phyloP scores from a whole-genome alignment of 2,113 vertebrate genomes.

The human region DNA sequence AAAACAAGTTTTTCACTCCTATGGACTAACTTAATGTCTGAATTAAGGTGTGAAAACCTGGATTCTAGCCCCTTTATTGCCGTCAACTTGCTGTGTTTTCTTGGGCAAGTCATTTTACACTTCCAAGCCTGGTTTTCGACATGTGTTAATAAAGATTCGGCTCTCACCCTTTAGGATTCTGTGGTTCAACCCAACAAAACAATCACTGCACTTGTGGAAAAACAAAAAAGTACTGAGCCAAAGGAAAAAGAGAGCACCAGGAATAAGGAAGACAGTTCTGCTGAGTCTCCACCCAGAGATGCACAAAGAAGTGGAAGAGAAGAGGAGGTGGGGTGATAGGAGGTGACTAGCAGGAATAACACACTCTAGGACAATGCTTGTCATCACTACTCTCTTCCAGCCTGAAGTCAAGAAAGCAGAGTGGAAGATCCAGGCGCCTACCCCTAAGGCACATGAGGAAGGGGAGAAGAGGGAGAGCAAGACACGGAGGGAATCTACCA shows the following conservation, averaged over 20 bases:
- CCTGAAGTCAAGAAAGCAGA: not conserved
- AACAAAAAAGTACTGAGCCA: not conserved
- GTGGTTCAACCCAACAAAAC: not conserved
- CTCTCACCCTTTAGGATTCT: not conserved
- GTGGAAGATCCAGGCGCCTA: not conserved
- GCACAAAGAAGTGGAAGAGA: not conserved
- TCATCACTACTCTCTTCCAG: not conserved
- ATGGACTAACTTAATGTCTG: not conserved
- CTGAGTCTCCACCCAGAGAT: not conserved
- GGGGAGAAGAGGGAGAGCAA: not conserved
- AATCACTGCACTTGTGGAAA: not conserved
- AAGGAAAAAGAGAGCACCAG: not conserved
- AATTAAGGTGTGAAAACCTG: not conserved
- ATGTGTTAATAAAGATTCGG: not conserved
- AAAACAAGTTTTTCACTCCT: not conserved
- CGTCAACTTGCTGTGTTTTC: not conserved
- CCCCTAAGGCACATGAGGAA: not conserved
- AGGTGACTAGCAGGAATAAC: not conserved
- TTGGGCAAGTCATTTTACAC: slow-evolving; percentile 26
- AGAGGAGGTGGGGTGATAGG: not conserved
- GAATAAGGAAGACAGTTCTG: not conserved
- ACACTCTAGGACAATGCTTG: not conserved
- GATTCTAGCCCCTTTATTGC: not conserved
- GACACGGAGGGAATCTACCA: not conserved
- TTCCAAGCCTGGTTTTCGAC: not conserved